Conservation (phyloP, 2,113 vertebrate genomes). For the Peucedramus taeniatus region DNA sequence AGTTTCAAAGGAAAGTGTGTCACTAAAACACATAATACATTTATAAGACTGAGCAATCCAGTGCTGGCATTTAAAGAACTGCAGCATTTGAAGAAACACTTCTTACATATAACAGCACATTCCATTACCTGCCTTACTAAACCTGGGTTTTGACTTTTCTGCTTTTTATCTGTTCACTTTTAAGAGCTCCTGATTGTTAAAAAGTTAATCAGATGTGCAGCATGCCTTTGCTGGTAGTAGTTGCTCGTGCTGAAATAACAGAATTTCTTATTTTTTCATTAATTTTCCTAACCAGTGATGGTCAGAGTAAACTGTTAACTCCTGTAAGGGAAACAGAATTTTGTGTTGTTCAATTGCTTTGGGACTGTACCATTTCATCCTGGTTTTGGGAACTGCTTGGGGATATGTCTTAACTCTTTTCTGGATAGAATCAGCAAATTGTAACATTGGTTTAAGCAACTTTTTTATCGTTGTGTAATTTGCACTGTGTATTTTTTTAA, state of each 20-base stretch:
- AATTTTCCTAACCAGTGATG: not conserved
- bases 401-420: not conserved
- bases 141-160: not conserved
- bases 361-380: not conserved
- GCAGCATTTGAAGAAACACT: not conserved
- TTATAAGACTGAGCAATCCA: not conserved
- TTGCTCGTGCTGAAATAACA: not conserved
- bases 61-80: not conserved
- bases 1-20: not conserved
- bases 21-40: not conserved
- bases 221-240: not conserved
- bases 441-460: not conserved
- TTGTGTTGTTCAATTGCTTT: not conserved
- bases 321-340: not conserved
- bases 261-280: not conserved
- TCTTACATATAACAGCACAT: not conserved
- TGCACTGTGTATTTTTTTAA: not conserved
- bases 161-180: not conserved
- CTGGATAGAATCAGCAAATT: not conserved
- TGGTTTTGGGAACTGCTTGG: not conserved
- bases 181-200: not conserved
- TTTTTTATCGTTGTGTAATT: not conserved
- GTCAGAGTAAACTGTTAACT: not conserved
- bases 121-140: not conserved
- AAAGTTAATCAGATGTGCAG: not conserved